Evolutionary conservation across 2,888 invertebrate genomes (phyloP).

Genomic region (Apodemia mormo): DNA sequence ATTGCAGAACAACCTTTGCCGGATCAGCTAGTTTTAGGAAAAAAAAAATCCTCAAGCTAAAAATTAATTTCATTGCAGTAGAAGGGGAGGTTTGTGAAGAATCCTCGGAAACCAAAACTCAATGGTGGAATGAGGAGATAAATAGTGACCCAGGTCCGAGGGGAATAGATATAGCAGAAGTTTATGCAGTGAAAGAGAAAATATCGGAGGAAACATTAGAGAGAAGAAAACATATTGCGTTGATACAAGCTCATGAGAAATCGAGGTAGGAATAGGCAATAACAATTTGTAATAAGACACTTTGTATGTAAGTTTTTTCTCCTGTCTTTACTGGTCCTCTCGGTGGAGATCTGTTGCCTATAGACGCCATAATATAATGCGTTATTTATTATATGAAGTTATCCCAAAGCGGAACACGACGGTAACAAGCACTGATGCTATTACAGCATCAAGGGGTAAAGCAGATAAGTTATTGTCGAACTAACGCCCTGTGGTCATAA

Average conservation of each 20-base stretch:
- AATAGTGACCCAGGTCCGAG: conserved; percentile 24
- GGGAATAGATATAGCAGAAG: conserved; percentile 30
- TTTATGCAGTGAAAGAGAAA: conserved; percentile 40
- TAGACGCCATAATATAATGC: conserved; percentile 24
- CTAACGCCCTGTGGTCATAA: too few relatives aligned
- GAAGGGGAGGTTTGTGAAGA: too few relatives aligned
- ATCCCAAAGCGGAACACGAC: too few relatives aligned
- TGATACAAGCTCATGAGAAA: conserved; percentile 63
- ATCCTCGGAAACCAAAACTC: too few relatives aligned
- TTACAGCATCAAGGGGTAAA: too few relatives aligned
- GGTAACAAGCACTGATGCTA: too few relatives aligned
- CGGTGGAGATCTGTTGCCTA: background rate
- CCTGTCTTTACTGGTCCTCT: too few relatives aligned
- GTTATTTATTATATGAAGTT: too few relatives aligned
- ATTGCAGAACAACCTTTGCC: too few relatives aligned
- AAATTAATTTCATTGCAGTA: conserved; percentile 40
- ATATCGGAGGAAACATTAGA: conserved; percentile 49
- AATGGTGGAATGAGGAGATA: conserved; percentile 32
- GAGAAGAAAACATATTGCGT: conserved; percentile 42
- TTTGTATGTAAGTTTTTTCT: background rate
- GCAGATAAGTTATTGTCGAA: too few relatives aligned
- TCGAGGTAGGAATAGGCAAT: conserved; percentile 46
- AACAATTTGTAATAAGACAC: too few relatives aligned
- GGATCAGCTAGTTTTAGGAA: too few relatives aligned
- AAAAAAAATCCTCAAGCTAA: conserved; percentile 30